These are phyloP conservation scores for Haemorhous mexicanus DNA, from an alignment of 2,113 vertebrate species.

Conservation along the genomic window DNA sequence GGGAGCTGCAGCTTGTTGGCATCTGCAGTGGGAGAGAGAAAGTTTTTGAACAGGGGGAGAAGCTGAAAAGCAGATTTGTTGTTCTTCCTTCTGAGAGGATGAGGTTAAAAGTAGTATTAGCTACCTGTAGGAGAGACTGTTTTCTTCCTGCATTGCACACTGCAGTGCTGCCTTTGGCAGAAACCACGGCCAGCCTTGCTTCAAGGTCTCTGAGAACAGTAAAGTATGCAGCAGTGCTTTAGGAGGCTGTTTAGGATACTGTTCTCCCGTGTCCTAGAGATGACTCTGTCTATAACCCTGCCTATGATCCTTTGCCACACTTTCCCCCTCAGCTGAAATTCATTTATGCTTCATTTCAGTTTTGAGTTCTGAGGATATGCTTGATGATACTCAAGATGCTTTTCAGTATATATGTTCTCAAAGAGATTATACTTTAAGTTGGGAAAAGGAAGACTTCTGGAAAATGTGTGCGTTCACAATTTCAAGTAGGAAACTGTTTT, in stretches of 20 bases:
- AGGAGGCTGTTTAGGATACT: not conserved
- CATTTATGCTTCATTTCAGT: not conserved
- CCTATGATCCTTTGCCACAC: not conserved
- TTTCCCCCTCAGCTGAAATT: not conserved
- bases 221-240: not conserved
- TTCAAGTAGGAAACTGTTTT: not conserved
- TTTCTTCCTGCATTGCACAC: not conserved
- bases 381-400: not conserved
- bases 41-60: not conserved
- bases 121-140: not conserved
- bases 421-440: not conserved
- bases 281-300: not conserved
- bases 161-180: not conserved
- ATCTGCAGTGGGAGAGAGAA: not conserved
- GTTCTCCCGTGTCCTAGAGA: not conserved
- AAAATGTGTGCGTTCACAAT: not conserved
- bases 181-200: not conserved
- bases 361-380: not conserved
- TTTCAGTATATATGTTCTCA: not conserved
- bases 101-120: not conserved
- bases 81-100: not conserved
- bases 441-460: not conserved
- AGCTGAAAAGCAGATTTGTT: not conserved
- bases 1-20: not conserved
- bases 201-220: not conserved